Percentiles rank a stretch among this genome's conserved stretches.
phyloP scores from a whole-genome alignment of 2,113 vertebrate genomes.

The Bufo bufo region DNA sequence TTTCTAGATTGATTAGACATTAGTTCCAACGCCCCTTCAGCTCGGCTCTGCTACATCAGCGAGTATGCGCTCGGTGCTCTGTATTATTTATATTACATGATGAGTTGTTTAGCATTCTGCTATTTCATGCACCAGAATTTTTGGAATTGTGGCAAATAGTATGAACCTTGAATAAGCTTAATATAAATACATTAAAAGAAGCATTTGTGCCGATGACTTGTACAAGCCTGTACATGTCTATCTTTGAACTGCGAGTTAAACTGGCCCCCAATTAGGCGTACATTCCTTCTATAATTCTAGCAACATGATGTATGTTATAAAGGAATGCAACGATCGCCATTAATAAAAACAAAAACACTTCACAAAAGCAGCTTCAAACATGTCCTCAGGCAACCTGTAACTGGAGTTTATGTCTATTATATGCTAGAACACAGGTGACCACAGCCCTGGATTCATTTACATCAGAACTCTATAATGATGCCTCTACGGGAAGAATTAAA shows the following conservation, averaged over 20 bases:
- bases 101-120: background rate
- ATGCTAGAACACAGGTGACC: slow-evolving; percentile 24
- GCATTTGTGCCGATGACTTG: slow-evolving; percentile 34
- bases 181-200: slow-evolving; percentile 42
- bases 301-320: slow-evolving; percentile 52
- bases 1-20: background rate
- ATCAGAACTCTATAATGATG: slow-evolving; percentile 2
- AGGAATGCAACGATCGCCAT: slow-evolving; percentile 46
- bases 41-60: background rate
- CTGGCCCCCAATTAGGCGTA: slow-evolving; percentile 39
- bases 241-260: slow-evolving; percentile 42
- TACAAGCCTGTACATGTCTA: slow-evolving; percentile 45
- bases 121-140: background rate
- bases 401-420: slow-evolving; percentile 26
- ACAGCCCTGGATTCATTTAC: slow-evolving; percentile 20
- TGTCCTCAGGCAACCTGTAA: slow-evolving; percentile 44
- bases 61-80: background rate
- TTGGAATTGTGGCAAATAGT: slow-evolving; percentile 1
- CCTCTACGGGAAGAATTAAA: background rate
- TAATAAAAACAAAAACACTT: slow-evolving; percentile 51
- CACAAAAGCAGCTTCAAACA: slow-evolving; percentile 41
- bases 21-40: background rate
- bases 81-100: background rate
- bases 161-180: slow-evolving; percentile 18
- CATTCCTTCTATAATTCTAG: slow-evolving; percentile 51